A percentile compares a stretch with the other conserved stretches of the same genome.
Conservation (phyloP, 2,113 vertebrate species). For the Antigone vipio region DNA sequence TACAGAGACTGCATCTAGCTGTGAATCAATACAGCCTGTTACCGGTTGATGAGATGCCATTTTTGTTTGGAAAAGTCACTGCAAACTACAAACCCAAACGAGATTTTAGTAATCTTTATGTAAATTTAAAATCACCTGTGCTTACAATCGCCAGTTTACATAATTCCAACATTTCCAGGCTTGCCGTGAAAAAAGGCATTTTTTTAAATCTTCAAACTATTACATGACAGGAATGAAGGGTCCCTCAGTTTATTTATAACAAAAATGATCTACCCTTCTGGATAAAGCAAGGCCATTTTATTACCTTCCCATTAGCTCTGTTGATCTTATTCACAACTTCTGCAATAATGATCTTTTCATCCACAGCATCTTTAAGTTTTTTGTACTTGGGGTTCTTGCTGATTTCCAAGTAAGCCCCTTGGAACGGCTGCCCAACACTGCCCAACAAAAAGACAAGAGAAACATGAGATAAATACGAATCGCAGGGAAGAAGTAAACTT, state of each 20-base stretch:
- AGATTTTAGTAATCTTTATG: background rate
- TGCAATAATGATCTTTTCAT: slow-evolving; percentile 94
- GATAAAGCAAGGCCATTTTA: background rate
- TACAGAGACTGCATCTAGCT: background rate
- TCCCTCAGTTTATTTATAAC: background rate
- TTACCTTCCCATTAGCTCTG: slow-evolving; percentile 96
- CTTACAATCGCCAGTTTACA: background rate
- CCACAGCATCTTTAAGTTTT: slow-evolving; percentile 88
- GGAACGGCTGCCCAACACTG: slow-evolving; percentile 95
- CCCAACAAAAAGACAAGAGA: background rate
- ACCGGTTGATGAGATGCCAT: background rate
- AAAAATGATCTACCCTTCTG: background rate
- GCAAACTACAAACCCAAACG: background rate
- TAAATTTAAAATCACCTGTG: background rate
- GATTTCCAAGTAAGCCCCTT: slow-evolving; percentile 97
- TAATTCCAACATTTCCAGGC: background rate
- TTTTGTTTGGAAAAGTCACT: background rate
- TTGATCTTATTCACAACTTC: slow-evolving; percentile 98
- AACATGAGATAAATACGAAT: rapidly evolving
- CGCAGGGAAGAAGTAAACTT: background rate
- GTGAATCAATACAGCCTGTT: background rate
- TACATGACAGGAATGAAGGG: background rate
- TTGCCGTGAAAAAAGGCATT: background rate
- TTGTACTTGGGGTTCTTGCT: slow-evolving; percentile 96
- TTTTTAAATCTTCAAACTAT: background rate